A percentile compares a stretch with the other conserved stretches of the same genome.
These are phyloP conservation scores for Ischnura elegans DNA, from an alignment of 2,888 invertebrate species.

Conservation along the genomic window DNA sequence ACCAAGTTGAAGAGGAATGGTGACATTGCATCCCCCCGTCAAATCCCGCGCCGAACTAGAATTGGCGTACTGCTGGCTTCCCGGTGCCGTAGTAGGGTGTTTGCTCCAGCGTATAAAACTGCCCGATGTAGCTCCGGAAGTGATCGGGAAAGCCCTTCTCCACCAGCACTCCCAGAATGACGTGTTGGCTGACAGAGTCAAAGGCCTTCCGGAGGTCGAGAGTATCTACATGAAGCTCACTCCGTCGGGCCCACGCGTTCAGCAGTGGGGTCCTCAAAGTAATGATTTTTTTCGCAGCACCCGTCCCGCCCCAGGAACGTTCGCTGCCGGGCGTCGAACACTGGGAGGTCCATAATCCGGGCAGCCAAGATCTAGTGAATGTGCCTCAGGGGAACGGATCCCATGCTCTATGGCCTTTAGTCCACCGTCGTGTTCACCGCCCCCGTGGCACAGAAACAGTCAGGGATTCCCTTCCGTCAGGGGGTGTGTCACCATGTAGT, in stretches of 20 bases:
- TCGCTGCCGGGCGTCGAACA: slow-evolving; percentile 71
- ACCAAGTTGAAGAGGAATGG: slow-evolving; percentile 75
- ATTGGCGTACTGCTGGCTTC: slow-evolving; percentile 73
- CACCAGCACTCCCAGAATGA: no score
- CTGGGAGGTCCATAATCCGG: slow-evolving; percentile 70
- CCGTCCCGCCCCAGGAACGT: slow-evolving; percentile 73
- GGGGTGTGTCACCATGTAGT: no score
- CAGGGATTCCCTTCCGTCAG: no score
- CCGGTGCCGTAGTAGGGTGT: slow-evolving; percentile 72
- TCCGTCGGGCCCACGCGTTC: slow-evolving; percentile 72
- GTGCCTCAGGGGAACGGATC: slow-evolving; percentile 70
- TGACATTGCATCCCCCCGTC: slow-evolving; percentile 77
- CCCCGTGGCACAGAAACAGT: no score
- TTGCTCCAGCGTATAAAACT: not conserved
- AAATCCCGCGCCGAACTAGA: slow-evolving; percentile 73
- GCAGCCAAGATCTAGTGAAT: slow-evolving; percentile 70
- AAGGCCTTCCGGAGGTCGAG: slow-evolving; percentile 78
- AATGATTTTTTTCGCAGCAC: slow-evolving; percentile 75
- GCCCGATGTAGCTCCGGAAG: slow-evolving; percentile 15
- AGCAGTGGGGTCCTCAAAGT: slow-evolving; percentile 73
- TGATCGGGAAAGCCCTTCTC: slow-evolving; percentile 74
- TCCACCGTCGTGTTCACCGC: no score
- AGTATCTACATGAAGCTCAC: slow-evolving; percentile 76
- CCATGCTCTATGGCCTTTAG: no score
- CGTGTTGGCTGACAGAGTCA: no score